A percentile compares a stretch with the other conserved stretches of the same genome.
phyloP scores from a whole-genome alignment of 2,888 invertebrate genomes.

The Mesopsocus fuscifrons region DNA sequence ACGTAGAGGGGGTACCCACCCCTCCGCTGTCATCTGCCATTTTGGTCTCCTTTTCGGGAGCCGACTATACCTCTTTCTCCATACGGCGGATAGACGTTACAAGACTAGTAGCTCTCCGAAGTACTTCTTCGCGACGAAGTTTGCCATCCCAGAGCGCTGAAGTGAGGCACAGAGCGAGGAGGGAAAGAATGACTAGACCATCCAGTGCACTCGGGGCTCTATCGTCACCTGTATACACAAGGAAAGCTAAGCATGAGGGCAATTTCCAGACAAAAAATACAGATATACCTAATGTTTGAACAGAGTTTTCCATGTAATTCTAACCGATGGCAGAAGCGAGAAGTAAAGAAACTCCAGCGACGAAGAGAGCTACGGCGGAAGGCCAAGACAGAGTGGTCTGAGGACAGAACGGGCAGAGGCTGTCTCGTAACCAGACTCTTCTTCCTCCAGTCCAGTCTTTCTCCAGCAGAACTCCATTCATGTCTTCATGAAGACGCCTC shows the following conservation, averaged over 20 bases:
- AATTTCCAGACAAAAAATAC: too few relatives aligned
- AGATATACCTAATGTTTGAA: too few relatives aligned
- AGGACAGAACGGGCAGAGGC: slow-evolving; percentile 33
- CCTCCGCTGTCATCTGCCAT: too few relatives aligned
- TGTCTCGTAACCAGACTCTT: slow-evolving; percentile 28
- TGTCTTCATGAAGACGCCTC: slow-evolving; percentile 46
- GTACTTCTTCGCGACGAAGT: slow-evolving; percentile 39
- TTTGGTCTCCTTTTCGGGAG: too few relatives aligned
- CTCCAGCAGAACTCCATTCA: slow-evolving; percentile 39
- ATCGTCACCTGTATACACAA: slow-evolving; percentile 12
- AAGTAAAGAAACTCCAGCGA: slow-evolving; percentile 32
- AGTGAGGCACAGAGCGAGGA: slow-evolving; percentile 33
- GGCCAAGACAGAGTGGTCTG: slow-evolving; percentile 48
- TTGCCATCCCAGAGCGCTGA: slow-evolving; percentile 44
- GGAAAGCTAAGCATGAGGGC: too few relatives aligned
- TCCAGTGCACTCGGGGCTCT: slow-evolving; percentile 20
- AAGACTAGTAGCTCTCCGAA: slow-evolving; percentile 25
- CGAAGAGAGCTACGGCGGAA: slow-evolving; percentile 34
- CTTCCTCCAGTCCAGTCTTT: slow-evolving; percentile 13
- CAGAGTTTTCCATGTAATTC: too few relatives aligned
- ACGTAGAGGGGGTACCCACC: too few relatives aligned
- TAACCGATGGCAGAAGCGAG: slow-evolving; percentile 23
- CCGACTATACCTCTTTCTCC: not conserved
- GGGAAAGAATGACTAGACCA: slow-evolving; percentile 31
- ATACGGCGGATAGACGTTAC: slow-evolving; percentile 19